A percentile compares a stretch with the other conserved stretches of the same genome.
phyloP scores from a whole-genome alignment of 2,888 invertebrate genomes.

The Pterobdella sp. region DNA sequence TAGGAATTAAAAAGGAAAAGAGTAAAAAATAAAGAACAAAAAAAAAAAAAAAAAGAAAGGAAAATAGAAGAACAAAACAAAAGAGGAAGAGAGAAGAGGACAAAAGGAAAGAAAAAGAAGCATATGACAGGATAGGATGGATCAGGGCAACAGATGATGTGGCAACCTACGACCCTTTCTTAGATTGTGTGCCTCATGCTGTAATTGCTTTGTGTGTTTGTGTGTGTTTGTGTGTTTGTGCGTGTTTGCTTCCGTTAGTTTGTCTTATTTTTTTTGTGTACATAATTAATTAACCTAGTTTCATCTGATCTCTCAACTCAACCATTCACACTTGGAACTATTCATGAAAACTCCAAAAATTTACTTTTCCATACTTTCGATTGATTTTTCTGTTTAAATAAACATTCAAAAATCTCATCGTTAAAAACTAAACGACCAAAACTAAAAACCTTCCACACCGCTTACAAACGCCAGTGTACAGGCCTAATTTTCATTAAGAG shows the following conservation, averaged over 20 bases:
- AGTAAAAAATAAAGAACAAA: background rate
- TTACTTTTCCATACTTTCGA: too few relatives aligned
- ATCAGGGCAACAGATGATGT: too few relatives aligned
- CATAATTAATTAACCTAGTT: background rate
- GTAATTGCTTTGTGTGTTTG: background rate
- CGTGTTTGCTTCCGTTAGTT: background rate
- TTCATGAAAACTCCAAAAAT: too few relatives aligned
- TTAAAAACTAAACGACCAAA: too few relatives aligned
- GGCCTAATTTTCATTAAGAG: too few relatives aligned
- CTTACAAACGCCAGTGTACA: too few relatives aligned
- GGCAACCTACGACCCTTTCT: too few relatives aligned
- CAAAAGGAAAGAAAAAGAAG: constrained; percentile 3
- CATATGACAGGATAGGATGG: background rate
- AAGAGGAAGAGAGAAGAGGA: constrained; percentile 5
- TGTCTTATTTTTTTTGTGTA: background rate
- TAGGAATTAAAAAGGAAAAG: background rate
- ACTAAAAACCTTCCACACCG: too few relatives aligned
- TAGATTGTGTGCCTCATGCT: too few relatives aligned
- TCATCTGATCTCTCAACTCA: background rate
- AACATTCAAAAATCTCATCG: too few relatives aligned
- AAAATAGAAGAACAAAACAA: background rate
- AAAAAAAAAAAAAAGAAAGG: background rate
- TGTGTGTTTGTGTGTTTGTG: constrained; percentile 2
- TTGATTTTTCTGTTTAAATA: too few relatives aligned
- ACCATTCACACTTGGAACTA: too few relatives aligned